Evolutionary conservation across 2,113 vertebrate genomes (phyloP), one percentile per base, ranked within the genome.

Genomic region (Anhinga anhinga): DNA sequence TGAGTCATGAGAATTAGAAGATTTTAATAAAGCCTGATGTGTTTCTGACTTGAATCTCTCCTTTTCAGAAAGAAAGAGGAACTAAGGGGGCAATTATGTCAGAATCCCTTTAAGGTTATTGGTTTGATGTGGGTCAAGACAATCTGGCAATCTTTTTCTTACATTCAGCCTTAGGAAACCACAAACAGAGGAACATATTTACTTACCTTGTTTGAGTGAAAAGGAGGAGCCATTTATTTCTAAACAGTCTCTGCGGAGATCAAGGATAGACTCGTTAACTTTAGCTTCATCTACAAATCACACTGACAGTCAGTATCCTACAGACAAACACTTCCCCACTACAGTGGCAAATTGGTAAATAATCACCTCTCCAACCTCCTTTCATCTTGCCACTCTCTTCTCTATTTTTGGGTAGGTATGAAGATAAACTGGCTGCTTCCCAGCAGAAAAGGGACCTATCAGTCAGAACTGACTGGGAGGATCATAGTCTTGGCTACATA

Each of bases 261-360:
- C 91, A 86, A 83, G 38, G 82, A 81, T 38, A 80, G 49, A 73
- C 21, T 77, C 78, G 78, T 96, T 97, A 94, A 72, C 80, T 92
- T 93, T 12, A 80, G 42, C 40, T 92, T 90, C 67, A 95, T 80
- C 86, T 88, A 77, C 79, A 88, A 90, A 96, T 95, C 86, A 88
- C 53, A 53, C 29, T 83, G 76, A 50, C 50, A 86, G 59, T 23
- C 88, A 90, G 63, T 83, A 81, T 70, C 45, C 27, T 67, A 81
- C 88, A 90, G 74, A 94, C n/a, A 95, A 90, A 45, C 50, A 34
- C 50, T 92, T 90, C 25, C 21, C 36, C 80, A 30, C 45, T 86
- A 38, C 27, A 78, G 59, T 27, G 47, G 71, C 34, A 95, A 95
- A 95, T 30, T 66, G 53, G 61, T 88, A 76, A 95, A 86, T 86